Percentiles rank a stretch among this genome's conserved stretches.
These are phyloP conservation scores for Parapristionchus giblindavisi DNA, from an alignment of 2,888 invertebrate species.

Conservation along the genomic window DNA sequence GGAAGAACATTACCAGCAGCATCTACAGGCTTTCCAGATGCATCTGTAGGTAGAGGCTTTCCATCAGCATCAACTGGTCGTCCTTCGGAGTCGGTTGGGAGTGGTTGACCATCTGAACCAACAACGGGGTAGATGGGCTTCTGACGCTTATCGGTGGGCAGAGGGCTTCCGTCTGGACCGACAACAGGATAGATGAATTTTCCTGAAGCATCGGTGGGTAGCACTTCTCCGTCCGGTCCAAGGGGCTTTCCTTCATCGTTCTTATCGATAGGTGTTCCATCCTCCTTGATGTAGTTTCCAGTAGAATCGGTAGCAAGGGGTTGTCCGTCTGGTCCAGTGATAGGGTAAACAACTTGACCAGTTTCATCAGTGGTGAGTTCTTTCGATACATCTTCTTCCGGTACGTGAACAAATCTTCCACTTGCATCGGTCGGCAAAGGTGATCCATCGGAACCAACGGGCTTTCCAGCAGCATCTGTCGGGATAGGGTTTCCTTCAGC, in stretches of 20 bases:
- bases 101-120: slow-evolving; percentile 44
- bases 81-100: slow-evolving; percentile 45
- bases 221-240: slow-evolving; percentile 17
- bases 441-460: slow-evolving; percentile 47
- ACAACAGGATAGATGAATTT: slow-evolving; percentile 63
- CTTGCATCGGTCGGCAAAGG: slow-evolving; percentile 47
- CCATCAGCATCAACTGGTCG: slow-evolving; percentile 35
- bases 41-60: slow-evolving; percentile 41
- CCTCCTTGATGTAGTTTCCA: slow-evolving; percentile 50
- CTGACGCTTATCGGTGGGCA: slow-evolving; percentile 46
- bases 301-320: slow-evolving; percentile 48
- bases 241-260: slow-evolving; percentile 40
- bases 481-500: slow-evolving; percentile 46
- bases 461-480: slow-evolving; percentile 40
- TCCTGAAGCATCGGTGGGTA: slow-evolving; percentile 56
- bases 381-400: slow-evolving; percentile 38
- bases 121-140: slow-evolving; percentile 48
- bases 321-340: slow-evolving; percentile 44
- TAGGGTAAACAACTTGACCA: slow-evolving; percentile 33
- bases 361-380: slow-evolving; percentile 39
- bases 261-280: slow-evolving; percentile 38
- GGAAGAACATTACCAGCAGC: slow-evolving; percentile 48
- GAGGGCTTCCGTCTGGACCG: slow-evolving; percentile 48
- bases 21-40: slow-evolving; percentile 41
- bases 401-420: slow-evolving; percentile 44